Base-by-base conservation (phyloP, 2,888 invertebrate genomes). In the Acholoe squamosa region DNA sequence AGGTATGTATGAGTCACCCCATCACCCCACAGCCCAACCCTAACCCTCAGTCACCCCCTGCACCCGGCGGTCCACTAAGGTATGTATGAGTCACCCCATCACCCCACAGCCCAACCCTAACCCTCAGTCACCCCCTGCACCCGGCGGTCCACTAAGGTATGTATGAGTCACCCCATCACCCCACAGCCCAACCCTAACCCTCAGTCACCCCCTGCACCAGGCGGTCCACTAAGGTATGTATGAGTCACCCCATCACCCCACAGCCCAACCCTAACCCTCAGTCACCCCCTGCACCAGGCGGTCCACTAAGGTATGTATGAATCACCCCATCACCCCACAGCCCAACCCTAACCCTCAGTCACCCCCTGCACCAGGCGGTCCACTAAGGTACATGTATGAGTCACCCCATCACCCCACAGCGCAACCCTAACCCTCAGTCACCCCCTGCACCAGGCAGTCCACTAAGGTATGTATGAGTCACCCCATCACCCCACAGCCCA, bases 91-190 rank as follows among this genome's bases (percentile, higher is more conserved):
- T 43, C 43, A 52, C 89, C 31, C 19, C 34, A 61, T 31, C 84
- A 84, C 84, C 25, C 16, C 31, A 16, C n/a, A 56, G 31, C 61
- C 77, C 43, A 89, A 25, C 67, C 88, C 51, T 0, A 7, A 12
- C 88, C 86, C 86, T 16, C 80, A 54, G 25, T 1, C 84, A 34
- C 52, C 51, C 16, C 54, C 86, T 33, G n/a, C 84, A 12, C 16
- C 33, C 25, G 61, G 84, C 84, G 34, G 84, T n/a, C 90, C 90
- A n/a, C 71, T 28, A 19, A 77, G 67, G 61, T 34, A 84, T 22
- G 90, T 43, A 43, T 10, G 10, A 43, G 43, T 43, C 77, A 25
- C 84, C 16, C 52, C 51, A 3, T 25, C 86, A 31, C 31, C 84
- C 10, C 16, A 22, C 25, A 43, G 84, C 84, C n/a, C n/a, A n/a